Percentiles rank a stretch among this genome's conserved stretches.
These are phyloP conservation scores for Agriotes lineatus DNA, from an alignment of 2,888 invertebrate genomes.

Conservation along the genomic window DNA sequence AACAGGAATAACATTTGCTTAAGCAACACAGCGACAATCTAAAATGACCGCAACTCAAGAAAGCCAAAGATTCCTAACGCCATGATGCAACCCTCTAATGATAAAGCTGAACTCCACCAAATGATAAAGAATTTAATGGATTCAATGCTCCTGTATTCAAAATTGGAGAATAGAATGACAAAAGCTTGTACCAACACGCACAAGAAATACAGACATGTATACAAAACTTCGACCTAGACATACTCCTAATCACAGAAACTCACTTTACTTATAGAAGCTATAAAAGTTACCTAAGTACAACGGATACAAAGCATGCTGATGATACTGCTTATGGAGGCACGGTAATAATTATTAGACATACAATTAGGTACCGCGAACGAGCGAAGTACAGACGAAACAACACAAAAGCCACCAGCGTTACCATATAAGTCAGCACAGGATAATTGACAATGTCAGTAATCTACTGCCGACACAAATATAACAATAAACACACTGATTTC, in stretches of 20 bases:
- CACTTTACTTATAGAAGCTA: background rate
- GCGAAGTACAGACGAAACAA: no score
- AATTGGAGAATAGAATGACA: background rate
- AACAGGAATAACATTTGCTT: background rate
- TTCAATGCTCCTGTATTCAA: background rate
- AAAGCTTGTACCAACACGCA: background rate
- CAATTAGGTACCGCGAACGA: no score
- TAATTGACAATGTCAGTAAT: no score
- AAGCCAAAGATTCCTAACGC: background rate
- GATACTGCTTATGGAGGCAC: no score
- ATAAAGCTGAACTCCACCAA: background rate
- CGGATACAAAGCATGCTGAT: no score
- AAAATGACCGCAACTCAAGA: background rate
- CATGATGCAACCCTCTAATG: no score
- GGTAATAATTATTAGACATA: no score
- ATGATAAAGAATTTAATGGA: background rate
- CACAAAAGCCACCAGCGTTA: no score
- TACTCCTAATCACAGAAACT: background rate
- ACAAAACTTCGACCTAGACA: background rate
- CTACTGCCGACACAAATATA: no score
- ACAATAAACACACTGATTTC: no score
- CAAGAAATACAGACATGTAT: background rate
- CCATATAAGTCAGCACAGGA: no score
- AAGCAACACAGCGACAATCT: background rate
- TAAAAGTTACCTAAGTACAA: no score